A percentile compares a stretch with the other conserved stretches of the same genome.
Evolutionary conservation across 1,140 invertebrate genomes (phyloP).

Genomic region (Zaprionus vittiger): DNA sequence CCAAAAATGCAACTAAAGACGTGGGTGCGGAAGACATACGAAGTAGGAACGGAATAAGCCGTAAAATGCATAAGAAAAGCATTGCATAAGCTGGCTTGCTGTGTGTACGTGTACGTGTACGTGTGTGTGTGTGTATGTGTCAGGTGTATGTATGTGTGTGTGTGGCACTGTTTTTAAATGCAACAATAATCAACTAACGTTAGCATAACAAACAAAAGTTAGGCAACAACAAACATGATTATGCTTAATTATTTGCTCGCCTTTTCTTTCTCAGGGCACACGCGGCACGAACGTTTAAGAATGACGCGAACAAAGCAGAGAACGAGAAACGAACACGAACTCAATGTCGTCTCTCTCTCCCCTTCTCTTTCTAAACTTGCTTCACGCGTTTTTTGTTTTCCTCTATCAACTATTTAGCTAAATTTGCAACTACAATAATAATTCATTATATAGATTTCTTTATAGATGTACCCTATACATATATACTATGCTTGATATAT

Average conservation of each 20-base stretch:
- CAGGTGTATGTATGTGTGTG: not conserved
- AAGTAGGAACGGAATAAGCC: slow-evolving; percentile 12
- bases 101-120: slow-evolving; percentile 8
- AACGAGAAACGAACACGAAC: slow-evolving; percentile 13
- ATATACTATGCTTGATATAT: not conserved
- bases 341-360: not conserved
- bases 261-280: not conserved
- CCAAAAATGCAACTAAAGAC: slow-evolving; percentile 17
- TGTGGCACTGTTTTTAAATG: slow-evolving; percentile 26
- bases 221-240: slow-evolving; percentile 40
- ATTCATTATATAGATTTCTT: slow-evolving; percentile 18
- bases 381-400: slow-evolving; percentile 8
- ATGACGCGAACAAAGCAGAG: slow-evolving; percentile 35
- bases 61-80: slow-evolving; percentile 19
- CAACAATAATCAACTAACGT: slow-evolving; percentile 37
- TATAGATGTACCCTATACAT: slow-evolving; percentile 14
- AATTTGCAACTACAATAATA: slow-evolving; percentile 42
- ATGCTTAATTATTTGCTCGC: not conserved
- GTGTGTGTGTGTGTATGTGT: not conserved
- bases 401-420: slow-evolving; percentile 40
- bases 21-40: slow-evolving; percentile 34
- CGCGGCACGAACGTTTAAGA: slow-evolving; percentile 40
- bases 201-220: slow-evolving; percentile 46
- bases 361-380: slow-evolving; percentile 15
- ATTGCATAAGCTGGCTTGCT: slow-evolving; percentile 3